phyloP scores from a whole-genome alignment of 2,113 vertebrate genomes.

The Carettochelys insculpta region DNA sequence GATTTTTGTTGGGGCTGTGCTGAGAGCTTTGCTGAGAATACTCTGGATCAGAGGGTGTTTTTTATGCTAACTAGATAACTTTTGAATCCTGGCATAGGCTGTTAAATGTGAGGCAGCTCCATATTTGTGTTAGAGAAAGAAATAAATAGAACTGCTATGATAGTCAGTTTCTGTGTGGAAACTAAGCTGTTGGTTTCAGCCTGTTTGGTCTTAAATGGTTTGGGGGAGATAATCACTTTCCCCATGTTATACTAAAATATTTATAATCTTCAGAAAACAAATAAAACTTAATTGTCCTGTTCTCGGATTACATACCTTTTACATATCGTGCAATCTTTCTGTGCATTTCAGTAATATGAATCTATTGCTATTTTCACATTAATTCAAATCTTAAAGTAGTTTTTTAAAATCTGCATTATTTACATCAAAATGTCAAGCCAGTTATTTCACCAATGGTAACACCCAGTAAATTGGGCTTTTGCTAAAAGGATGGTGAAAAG shows the following conservation, averaged over 20 bases:
- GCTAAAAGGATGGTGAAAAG: background rate
- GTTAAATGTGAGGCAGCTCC: background rate
- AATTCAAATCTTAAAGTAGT: background rate
- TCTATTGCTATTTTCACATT: rapidly evolving
- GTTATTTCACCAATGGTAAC: background rate
- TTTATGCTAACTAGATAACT: background rate
- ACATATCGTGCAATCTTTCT: background rate
- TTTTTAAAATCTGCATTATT: background rate
- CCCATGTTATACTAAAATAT: background rate
- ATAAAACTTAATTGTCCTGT: background rate
- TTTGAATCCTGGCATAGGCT: background rate
- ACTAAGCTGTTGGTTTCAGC: background rate
- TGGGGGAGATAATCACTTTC: background rate
- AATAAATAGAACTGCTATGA: background rate
- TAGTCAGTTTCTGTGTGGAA: background rate
- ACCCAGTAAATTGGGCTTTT: background rate
- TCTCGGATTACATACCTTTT: background rate
- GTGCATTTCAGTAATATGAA: background rate
- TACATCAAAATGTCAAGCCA: background rate
- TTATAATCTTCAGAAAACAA: background rate
- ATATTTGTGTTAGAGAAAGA: background rate
- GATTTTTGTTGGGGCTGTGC: background rate
- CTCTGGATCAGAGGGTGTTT: background rate
- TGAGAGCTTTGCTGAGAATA: background rate
- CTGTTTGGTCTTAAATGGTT: background rate